A percentile compares a stretch with the other conserved stretches of the same genome.
Evolutionary conservation across 2,113 vertebrate genomes (phyloP).

Genomic region (Heptranchias perlo): DNA sequence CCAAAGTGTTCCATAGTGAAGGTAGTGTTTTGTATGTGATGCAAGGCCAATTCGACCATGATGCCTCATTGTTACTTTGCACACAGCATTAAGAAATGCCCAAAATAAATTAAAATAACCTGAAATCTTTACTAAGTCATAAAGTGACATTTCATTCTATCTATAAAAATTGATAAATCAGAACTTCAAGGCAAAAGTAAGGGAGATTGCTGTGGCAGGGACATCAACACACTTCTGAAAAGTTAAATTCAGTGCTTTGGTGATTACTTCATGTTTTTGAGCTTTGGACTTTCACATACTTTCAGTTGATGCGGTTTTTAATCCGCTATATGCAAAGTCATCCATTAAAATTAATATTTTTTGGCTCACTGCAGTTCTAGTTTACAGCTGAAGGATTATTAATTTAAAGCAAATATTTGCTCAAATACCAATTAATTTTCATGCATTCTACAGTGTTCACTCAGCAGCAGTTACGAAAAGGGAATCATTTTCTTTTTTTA

Average conservation of each 20-base stretch:
- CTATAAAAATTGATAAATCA: neutral
- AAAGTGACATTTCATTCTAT: neutral
- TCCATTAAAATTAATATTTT: neutral
- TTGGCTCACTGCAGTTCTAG: neutral
- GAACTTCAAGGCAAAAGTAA: neutral
- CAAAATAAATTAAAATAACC: neutral
- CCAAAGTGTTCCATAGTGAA: neutral
- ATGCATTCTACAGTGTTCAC: neutral
- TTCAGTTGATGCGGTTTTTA: neutral
- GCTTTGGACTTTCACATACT: neutral
- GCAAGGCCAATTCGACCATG: neutral
- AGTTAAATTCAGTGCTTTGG: neutral
- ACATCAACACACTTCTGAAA: neutral
- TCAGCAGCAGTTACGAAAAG: neutral
- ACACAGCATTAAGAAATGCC: neutral
- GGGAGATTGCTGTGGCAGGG: neutral
- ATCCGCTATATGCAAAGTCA: neutral
- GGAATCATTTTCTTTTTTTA: no score
- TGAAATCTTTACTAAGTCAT: neutral
- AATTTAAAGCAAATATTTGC: neutral
- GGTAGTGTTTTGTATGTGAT: neutral
- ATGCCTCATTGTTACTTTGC: neutral
- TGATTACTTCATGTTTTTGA: neutral
- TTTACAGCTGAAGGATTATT: neutral
- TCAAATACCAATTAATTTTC: neutral